Conservation (phyloP, 1,140 invertebrate species). For the Lanistes nyassanus region DNA sequence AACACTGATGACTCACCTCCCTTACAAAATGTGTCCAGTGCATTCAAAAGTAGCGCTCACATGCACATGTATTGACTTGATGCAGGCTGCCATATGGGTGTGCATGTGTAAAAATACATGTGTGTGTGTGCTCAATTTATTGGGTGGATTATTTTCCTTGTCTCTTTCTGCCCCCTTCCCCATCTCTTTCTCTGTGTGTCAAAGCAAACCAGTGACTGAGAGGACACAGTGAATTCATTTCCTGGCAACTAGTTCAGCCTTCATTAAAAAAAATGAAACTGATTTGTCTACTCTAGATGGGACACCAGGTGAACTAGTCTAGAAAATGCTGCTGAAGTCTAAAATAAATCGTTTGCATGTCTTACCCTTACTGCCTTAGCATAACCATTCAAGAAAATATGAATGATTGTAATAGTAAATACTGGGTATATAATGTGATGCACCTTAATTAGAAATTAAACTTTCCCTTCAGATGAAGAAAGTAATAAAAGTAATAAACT, state of each 20-base stretch:
- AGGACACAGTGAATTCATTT: neutral
- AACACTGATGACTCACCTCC: neutral
- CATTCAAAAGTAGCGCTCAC: neutral
- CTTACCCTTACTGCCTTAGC: too few species aligned
- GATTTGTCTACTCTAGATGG: neutral
- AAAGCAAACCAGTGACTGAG: too few species aligned
- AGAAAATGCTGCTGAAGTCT: neutral
- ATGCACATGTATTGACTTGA: neutral
- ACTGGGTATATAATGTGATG: neutral
- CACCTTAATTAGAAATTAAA: neutral
- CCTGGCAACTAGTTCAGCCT: neutral
- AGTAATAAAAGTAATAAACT: neutral
- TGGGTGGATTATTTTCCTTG: neutral
- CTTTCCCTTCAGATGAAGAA: neutral
- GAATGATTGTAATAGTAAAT: neutral
- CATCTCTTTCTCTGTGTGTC: too few species aligned
- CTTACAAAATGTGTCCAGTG: neutral
- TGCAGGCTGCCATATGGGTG: neutral
- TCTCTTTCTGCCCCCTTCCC: neutral
- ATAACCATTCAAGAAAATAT: too few species aligned
- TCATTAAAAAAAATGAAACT: neutral
- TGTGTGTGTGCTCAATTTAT: neutral
- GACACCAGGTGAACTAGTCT: neutral
- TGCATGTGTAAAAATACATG: neutral
- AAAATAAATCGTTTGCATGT: neutral